These are phyloP conservation scores for Muraenolepis orangiensis DNA, from an alignment of 2,797 vertebrate genomes.

Conservation along the genomic window DNA sequence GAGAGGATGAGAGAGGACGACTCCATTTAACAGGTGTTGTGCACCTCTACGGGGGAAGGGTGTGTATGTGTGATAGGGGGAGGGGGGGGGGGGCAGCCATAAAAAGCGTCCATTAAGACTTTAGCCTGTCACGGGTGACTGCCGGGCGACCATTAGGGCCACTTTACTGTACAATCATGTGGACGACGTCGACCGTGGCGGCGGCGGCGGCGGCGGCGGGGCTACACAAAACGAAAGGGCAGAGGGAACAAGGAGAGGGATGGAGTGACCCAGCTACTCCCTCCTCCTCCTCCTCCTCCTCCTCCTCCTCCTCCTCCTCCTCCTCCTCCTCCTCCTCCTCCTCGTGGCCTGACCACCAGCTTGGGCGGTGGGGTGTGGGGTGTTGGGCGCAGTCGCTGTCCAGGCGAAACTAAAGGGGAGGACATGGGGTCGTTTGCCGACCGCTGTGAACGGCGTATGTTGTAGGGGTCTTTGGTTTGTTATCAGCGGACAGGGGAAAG, in stretches of 20 bases:
- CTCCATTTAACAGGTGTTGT: slow-evolving; percentile 73
- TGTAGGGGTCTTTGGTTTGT: no score
- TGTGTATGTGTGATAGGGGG: no score
- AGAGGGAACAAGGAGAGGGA: no score
- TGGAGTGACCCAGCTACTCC: no score
- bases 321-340: no score
- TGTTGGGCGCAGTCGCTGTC: not conserved
- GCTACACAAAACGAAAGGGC: no score
- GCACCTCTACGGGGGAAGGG: slow-evolving; percentile 55
- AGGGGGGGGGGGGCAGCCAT: slow-evolving; percentile 49
- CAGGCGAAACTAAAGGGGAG: not conserved
- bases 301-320: no score
- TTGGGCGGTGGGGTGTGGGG: not conserved
- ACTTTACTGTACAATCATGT: slow-evolving; percentile 72
- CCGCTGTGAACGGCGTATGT: not conserved
- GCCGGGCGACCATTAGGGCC: slow-evolving; percentile 68
- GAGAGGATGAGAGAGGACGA: slow-evolving; percentile 39
- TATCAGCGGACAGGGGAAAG: no score
- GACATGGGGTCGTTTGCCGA: slow-evolving; percentile 5
- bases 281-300: no score
- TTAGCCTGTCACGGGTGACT: slow-evolving; percentile 77
- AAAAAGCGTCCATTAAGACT: slow-evolving; percentile 72
- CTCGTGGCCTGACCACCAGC: not conserved
- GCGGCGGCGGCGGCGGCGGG: no score
- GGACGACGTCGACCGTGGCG: no score